These are phyloP conservation scores for Halichondria panicea DNA, from an alignment of 37 sponge, comb jelly and placozoan genomes.

Conservation along the genomic window DNA sequence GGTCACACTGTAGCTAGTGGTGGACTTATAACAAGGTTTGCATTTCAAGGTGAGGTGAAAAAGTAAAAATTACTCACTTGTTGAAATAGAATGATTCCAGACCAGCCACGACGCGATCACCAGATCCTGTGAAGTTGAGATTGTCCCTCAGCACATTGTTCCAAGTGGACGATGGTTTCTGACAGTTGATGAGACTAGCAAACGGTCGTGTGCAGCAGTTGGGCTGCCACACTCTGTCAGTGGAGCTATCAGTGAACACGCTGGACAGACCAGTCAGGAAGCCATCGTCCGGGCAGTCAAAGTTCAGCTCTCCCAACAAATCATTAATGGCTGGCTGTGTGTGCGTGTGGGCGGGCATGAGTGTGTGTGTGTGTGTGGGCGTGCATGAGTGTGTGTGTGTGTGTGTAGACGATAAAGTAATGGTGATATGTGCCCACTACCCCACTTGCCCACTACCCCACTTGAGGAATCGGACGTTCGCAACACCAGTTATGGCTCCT, in stretches of 20 bases:
- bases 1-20: no score
- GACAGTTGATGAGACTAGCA: conserved; percentile 65
- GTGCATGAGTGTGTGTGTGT: not conserved
- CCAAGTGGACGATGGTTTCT: conserved; percentile 25
- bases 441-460: no score
- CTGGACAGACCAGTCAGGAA: conserved; percentile 64
- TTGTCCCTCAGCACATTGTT: conserved; percentile 41
- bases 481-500: no score
- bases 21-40: no score
- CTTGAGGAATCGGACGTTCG: no score
- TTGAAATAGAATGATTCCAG: conserved; percentile 58
- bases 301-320: conserved; percentile 20
- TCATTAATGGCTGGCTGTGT: conserved; percentile 43
- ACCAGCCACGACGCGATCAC: conserved; percentile 47
- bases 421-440: no score
- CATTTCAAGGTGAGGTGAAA: no score
- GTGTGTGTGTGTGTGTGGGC: not conserved
- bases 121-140: conserved; percentile 38
- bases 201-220: conserved; percentile 72
- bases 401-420: not conserved
- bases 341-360: not conserved
- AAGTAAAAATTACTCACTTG: conserved; percentile 28
- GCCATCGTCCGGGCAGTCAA: conserved; percentile 57
- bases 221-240: conserved; percentile 67
- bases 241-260: conserved; percentile 16